These are phyloP conservation scores for Laticauda laticaudata DNA, from an alignment of 2,113 vertebrate genomes.

Conservation along the genomic window DNA sequence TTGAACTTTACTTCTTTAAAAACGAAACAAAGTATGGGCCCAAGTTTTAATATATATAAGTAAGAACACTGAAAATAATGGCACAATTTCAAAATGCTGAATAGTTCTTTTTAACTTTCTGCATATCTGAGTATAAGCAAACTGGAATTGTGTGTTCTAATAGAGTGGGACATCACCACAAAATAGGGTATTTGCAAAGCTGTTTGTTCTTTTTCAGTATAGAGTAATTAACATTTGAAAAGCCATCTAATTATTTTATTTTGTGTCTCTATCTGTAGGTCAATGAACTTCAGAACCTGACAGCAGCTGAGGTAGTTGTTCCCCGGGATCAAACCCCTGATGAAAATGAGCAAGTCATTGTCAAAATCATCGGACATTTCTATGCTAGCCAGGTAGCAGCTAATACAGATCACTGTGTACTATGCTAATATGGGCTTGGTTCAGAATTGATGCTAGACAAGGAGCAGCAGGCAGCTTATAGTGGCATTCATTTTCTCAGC, in stretches of 20 bases:
- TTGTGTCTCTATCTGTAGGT: constrained; percentile 68
- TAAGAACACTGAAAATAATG: neutral
- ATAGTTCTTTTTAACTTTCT: neutral
- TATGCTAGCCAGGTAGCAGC: constrained; percentile 90
- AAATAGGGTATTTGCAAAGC: neutral
- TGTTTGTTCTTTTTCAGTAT: neutral
- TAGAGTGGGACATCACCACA: neutral
- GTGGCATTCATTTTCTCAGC: neutral
- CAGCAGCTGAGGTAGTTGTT: constrained; percentile 92
- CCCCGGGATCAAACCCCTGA: constrained; percentile 92
- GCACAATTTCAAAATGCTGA: neutral
- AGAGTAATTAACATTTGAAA: no score
- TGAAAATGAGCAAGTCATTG: constrained; percentile 92
- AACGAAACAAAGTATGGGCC: neutral
- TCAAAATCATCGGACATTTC: constrained; percentile 97
- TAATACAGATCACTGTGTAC: neutral
- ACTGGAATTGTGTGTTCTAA: neutral
- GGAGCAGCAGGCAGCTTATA: no score
- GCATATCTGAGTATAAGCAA: neutral
- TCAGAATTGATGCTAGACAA: neutral
- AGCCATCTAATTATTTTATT: neutral
- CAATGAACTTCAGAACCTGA: constrained; percentile 93
- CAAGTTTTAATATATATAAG: neutral
- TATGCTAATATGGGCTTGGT: neutral
- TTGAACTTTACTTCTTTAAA: neutral